Evolutionary conservation across 2,113 vertebrate species (phyloP).

Genomic region (Leptobrachium leishanense): DNA sequence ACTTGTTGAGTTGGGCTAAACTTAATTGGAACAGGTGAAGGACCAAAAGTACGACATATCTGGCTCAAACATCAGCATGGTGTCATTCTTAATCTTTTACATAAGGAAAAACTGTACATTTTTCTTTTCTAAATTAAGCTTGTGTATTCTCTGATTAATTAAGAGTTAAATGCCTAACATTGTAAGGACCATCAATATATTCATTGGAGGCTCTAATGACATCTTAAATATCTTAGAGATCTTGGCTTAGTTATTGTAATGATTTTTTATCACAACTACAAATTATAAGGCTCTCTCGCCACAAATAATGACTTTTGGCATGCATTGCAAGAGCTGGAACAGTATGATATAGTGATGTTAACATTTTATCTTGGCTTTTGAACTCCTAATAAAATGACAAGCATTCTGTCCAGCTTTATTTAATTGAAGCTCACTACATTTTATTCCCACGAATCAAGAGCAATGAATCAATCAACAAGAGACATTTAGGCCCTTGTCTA

Average conservation of each 20-base stretch:
- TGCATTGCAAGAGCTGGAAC: not conserved
- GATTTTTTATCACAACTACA: not conserved
- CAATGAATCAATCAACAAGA: too few species aligned
- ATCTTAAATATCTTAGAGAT: conserved; percentile 11
- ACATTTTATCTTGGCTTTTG: not conserved
- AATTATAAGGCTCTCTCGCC: not conserved
- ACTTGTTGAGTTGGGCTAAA: too few species aligned
- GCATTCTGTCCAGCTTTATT: not conserved
- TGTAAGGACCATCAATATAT: not conserved
- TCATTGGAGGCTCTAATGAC: not conserved
- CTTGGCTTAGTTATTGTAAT: not conserved
- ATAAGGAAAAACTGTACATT: too few species aligned
- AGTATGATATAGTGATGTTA: not conserved
- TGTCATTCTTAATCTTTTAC: too few species aligned
- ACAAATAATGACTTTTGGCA: not conserved
- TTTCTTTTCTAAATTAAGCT: not conserved
- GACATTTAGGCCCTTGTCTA: too few species aligned
- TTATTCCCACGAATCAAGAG: too few species aligned
- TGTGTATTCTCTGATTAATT: not conserved
- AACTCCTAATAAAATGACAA: conserved; percentile 2
- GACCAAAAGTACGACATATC: too few species aligned
- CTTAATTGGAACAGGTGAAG: too few species aligned
- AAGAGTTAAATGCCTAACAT: not conserved
- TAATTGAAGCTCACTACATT: not conserved
- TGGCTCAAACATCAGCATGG: too few species aligned